These are phyloP conservation scores for Arctopsyche grandis DNA, from an alignment of 1,140 invertebrate species.

Conservation along the genomic window DNA sequence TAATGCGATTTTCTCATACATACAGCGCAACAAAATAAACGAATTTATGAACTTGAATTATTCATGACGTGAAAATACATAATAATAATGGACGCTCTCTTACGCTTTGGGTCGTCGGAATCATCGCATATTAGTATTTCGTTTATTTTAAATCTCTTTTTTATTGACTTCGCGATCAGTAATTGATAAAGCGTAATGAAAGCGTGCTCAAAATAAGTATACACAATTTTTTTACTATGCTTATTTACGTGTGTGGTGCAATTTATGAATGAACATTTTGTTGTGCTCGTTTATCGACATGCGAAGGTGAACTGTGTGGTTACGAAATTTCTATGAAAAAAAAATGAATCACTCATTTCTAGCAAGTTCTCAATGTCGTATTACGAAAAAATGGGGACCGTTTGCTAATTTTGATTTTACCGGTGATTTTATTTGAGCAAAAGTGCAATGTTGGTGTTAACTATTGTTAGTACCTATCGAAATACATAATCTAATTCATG, in stretches of 20 bases:
- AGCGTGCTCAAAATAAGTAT: neutral
- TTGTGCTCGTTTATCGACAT: neutral
- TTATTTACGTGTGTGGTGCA: neutral
- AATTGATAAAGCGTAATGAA: neutral
- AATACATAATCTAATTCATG: too few species aligned
- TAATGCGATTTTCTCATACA: neutral
- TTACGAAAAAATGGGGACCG: conserved; percentile 18
- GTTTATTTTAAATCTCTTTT: neutral
- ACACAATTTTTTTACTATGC: neutral
- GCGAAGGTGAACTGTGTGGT: neutral
- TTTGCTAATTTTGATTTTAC: neutral
- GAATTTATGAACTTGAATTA: conserved; percentile 4
- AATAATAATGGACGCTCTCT: neutral
- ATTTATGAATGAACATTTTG: conserved; percentile 9
- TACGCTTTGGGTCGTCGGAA: neutral
- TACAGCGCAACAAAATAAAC: neutral
- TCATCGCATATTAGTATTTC: too few species aligned
- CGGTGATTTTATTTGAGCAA: too few species aligned
- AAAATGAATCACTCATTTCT: conserved; percentile 10
- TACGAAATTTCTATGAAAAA: conserved; percentile 14
- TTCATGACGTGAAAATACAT: conserved; percentile 25
- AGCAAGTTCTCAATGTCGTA: neutral
- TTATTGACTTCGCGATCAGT: neutral
- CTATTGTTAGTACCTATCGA: too few species aligned
- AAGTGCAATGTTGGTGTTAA: too few species aligned